phyloP scores from a whole-genome alignment of 92 coral and sea anemone species.

The Meandrina meandrites region DNA sequence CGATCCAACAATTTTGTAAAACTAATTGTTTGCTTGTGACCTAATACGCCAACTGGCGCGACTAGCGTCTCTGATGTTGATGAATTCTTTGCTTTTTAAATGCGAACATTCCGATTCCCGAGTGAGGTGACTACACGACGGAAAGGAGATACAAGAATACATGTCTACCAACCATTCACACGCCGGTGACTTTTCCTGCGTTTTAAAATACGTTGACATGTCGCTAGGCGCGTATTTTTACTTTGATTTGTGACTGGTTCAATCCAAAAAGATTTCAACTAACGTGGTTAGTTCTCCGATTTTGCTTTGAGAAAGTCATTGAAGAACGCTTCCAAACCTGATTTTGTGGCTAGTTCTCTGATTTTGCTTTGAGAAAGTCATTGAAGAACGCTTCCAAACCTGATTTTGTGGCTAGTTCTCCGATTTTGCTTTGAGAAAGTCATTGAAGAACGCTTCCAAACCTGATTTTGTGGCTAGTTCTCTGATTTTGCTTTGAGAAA shows the following conservation, averaged over 20 bases:
- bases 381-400: not conserved
- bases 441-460: not conserved
- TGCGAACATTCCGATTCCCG: not conserved
- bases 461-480: not conserved
- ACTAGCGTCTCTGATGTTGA: not conserved
- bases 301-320: not conserved
- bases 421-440: not conserved
- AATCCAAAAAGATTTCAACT: not conserved
- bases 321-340: not conserved
- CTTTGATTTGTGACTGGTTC: not conserved
- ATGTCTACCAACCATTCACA: too few species aligned
- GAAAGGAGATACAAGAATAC: too few species aligned
- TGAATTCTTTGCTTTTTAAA: not conserved
- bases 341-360: not conserved
- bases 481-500: not conserved
- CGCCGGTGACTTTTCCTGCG: too few species aligned
- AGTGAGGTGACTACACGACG: too few species aligned
- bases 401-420: not conserved
- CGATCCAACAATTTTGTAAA: not conserved
- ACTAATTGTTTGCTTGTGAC: not conserved
- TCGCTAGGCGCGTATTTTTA: not conserved
- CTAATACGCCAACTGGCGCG: not conserved
- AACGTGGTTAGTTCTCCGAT: not conserved
- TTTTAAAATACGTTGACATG: not conserved
- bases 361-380: not conserved